Evolutionary conservation across 2,113 vertebrate species (phyloP).

Genomic region (Hiodon alosoides): DNA sequence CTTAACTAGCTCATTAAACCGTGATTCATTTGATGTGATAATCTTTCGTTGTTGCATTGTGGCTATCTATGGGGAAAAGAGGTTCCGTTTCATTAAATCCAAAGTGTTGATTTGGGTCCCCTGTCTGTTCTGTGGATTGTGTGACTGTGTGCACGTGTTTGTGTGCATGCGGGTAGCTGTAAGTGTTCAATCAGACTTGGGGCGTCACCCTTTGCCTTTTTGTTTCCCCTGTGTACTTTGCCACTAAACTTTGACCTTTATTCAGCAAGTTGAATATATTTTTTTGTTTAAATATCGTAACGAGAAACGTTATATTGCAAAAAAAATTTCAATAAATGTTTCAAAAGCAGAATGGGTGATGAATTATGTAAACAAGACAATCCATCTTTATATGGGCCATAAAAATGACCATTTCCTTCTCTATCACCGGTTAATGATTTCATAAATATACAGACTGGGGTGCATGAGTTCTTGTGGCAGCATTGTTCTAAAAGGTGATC

Average conservation of each 20-base stretch:
- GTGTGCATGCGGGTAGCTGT: background rate
- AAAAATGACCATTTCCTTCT: too few relatives aligned
- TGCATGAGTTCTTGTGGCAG: too few relatives aligned
- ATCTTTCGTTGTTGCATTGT: conserved; percentile 6
- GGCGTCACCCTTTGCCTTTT: conserved; percentile 10
- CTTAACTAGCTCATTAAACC: background rate
- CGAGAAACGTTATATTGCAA: conserved; percentile 6
- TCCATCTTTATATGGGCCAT: too few relatives aligned
- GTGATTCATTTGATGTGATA: background rate
- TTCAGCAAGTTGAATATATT: background rate
- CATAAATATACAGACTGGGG: too few relatives aligned
- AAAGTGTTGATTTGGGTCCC: too few relatives aligned
- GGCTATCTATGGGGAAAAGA: background rate
- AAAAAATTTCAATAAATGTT: conserved; percentile 18
- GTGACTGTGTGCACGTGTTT: background rate
- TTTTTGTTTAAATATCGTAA: background rate
- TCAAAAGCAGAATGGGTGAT: conserved; percentile 7
- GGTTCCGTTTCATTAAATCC: background rate
- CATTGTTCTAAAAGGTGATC: too few relatives aligned
- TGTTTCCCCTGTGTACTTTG: conserved; percentile 5
- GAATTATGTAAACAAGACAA: background rate
- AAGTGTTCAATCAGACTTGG: background rate
- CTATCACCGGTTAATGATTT: too few relatives aligned
- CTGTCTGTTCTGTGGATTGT: background rate
- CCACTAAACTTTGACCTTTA: background rate